These are phyloP conservation scores for Nymphalis c-album DNA, from an alignment of 2,888 invertebrate species.

Conservation along the genomic window DNA sequence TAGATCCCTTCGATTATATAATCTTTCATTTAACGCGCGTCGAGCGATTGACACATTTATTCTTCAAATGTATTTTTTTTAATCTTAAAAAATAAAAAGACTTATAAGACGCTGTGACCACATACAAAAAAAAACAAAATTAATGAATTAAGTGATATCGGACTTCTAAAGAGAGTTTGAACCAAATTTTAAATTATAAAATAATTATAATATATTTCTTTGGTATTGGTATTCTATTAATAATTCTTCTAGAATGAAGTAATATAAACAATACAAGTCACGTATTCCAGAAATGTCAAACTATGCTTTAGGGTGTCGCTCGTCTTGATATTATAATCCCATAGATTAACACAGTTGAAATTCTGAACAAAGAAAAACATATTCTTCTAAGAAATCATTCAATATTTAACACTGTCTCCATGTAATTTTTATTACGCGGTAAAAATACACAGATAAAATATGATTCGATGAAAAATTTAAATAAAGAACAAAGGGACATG, in stretches of 20 bases:
- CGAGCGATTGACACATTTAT: too few relatives aligned
- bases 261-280: slow-evolving; percentile 63
- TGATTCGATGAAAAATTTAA: slow-evolving; percentile 12
- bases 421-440: slow-evolving; percentile 28
- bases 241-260: slow-evolving; percentile 47
- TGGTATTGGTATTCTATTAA: neutral
- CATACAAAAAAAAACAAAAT: too few relatives aligned
- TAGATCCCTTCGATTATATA: too few relatives aligned
- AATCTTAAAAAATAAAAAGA: too few relatives aligned
- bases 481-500: slow-evolving; percentile 29
- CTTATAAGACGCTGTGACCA: too few relatives aligned
- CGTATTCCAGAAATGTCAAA: slow-evolving; percentile 68
- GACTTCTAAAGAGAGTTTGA: too few relatives aligned
- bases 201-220: too few relatives aligned
- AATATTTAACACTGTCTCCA: slow-evolving; percentile 16
- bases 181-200: too few relatives aligned
- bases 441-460: slow-evolving; percentile 16
- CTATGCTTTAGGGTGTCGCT: slow-evolving; percentile 58
- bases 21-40: too few relatives aligned
- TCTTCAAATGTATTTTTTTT: too few relatives aligned
- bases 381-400: slow-evolving; percentile 40
- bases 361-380: slow-evolving; percentile 43
- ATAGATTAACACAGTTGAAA: slow-evolving; percentile 56
- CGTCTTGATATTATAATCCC: slow-evolving; percentile 68
- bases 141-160: too few relatives aligned